Percentiles rank a stretch among this genome's conserved stretches.
Evolutionary conservation across 2,113 vertebrate genomes (phyloP).

Genomic region (Brienomyrus brachyistius): DNA sequence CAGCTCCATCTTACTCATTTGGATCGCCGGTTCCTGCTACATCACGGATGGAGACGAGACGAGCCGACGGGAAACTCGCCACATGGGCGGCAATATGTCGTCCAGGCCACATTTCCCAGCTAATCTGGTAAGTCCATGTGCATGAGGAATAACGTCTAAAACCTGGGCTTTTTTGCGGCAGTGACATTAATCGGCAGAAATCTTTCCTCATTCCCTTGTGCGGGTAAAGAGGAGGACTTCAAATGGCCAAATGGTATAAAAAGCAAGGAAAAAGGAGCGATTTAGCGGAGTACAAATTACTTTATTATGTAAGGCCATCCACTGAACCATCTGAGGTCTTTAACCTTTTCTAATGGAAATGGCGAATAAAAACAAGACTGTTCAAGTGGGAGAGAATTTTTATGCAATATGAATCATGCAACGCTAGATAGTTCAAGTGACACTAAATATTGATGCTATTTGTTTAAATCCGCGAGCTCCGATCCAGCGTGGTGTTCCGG

Average conservation of each 20-base stretch:
- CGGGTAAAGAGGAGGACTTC: background rate
- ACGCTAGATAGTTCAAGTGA: background rate
- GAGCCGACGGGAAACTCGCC: background rate
- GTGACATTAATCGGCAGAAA: background rate
- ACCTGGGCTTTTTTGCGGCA: background rate
- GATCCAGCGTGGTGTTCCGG: background rate
- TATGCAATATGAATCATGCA: background rate
- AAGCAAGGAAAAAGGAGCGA: background rate
- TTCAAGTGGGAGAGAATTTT: background rate
- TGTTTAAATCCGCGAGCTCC: background rate
- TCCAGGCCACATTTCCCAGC: background rate
- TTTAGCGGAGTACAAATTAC: background rate
- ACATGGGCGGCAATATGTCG: background rate
- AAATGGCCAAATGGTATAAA: background rate
- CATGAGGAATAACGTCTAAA: background rate
- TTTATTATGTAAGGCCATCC: background rate
- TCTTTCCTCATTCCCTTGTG: background rate
- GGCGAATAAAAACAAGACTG: background rate
- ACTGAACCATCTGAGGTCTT: background rate
- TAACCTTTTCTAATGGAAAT: slow-evolving; percentile 5
- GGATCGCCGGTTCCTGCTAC: background rate
- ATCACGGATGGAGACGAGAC: background rate
- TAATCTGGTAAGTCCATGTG: background rate
- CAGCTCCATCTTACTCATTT: background rate
- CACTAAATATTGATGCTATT: background rate